Evolutionary conservation across 30 jellyfish, hydroid and myxozoan genomes (phyloP), one percentile per base, ranked within the genome.

Genomic region (Turritopsis dohrnii): DNA sequence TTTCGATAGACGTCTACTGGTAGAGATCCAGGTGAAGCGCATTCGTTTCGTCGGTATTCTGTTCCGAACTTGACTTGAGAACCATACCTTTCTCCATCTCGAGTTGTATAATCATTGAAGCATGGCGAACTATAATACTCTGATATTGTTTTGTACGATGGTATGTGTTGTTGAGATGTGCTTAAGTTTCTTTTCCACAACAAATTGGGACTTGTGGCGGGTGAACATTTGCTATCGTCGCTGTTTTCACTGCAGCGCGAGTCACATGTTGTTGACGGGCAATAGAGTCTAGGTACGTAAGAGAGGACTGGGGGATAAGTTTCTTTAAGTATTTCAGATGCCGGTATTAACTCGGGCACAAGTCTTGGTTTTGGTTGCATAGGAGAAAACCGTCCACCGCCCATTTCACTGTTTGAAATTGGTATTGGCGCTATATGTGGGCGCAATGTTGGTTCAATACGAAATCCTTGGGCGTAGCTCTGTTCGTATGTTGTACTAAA

Each of bases 341-440:
- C 65, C 8, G 24, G 54, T 29, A 29, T 54, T 21, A 29, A 29
- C 25, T 54, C 24, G 18, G 66, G 28, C 28, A 52, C 54, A 3
- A 24, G 28, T 53, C 29, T 24, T 3, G 28, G 18, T 24, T 24
- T 29, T 27, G 22, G 13, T 21, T 27, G 27, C 21, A 0, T 25
- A 7, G 54, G 52, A 85, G 88, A 31, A 20, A 16, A 29, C 17
- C 82, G 30, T 0, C 85, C 52, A 20, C 27, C 28, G 28, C 66
- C 20, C 54, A 20, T 53, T 52, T 81, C 74, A 26, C n/a, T 20
- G 52, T n/a, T 24, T n/a, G 97, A 76, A 16, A 91, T 81, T 0
- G 92, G 95, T 19, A 91, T 91, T 29, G 97, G 97, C 18, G 97
- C 90, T 54, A 91, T 84, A 81, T 91, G 97, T 1, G 95, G 97